Percentiles rank a stretch among this genome's conserved stretches.
Evolutionary conservation across 2,888 invertebrate species (phyloP).

Genomic region (Trichopria drosophilae): DNA sequence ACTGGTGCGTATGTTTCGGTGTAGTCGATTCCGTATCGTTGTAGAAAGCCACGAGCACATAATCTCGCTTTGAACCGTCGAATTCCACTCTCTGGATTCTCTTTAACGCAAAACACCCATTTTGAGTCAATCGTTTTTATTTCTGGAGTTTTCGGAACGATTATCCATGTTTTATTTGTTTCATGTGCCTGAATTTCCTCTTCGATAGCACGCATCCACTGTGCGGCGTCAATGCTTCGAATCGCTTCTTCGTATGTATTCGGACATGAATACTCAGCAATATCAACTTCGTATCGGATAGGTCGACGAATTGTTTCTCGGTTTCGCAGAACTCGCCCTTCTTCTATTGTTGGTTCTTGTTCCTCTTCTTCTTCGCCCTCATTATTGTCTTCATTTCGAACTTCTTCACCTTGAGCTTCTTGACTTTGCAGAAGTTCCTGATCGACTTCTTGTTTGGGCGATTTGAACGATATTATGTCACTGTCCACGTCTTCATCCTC

Average conservation of each 20-base stretch:
- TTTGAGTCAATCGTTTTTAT: conserved; percentile 26
- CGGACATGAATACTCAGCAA: conserved; percentile 14
- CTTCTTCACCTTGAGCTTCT: too few species aligned
- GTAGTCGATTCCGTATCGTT: conserved; percentile 41
- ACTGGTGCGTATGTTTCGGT: conserved; percentile 46
- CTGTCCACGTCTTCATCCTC: too few species aligned
- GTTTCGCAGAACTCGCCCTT: too few species aligned
- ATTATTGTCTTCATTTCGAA: too few species aligned
- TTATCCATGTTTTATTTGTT: conserved; percentile 13
- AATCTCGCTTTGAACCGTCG: conserved; percentile 35
- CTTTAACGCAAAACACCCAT: conserved; percentile 31
- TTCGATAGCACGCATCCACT: conserved; percentile 16
- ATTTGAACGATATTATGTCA: too few species aligned
- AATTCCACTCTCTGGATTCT: conserved; percentile 36
- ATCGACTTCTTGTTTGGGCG: too few species aligned
- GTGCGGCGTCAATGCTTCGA: conserved; percentile 10
- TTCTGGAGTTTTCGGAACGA: too few species aligned
- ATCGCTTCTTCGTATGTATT: conserved; percentile 2
- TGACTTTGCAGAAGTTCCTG: too few species aligned
- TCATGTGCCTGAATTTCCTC: conserved; percentile 25
- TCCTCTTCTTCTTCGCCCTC: too few species aligned
- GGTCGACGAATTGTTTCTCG: neutral
- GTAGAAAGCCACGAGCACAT: conserved; percentile 39
- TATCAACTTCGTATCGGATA: conserved; percentile 2
- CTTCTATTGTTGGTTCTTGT: too few species aligned